These are phyloP conservation scores for Cotesia vestalis DNA, from an alignment of 1,140 invertebrate species.

Conservation along the genomic window DNA sequence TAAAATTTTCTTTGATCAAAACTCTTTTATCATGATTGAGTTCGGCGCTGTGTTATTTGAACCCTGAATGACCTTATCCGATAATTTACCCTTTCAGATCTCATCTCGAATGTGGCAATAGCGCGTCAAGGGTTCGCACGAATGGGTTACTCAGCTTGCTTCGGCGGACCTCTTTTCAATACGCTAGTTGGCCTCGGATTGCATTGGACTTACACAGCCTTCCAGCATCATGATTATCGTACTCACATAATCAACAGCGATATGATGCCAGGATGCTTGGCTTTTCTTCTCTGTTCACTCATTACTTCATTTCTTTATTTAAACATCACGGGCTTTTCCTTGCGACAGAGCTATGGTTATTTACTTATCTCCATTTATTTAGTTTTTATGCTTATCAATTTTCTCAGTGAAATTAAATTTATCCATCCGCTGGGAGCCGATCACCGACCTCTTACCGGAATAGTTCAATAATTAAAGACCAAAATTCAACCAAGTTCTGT, in stretches of 20 bases:
- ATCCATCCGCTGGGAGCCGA: constrained; percentile 61
- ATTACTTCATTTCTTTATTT: constrained; percentile 52
- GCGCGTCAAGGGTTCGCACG: constrained; percentile 73
- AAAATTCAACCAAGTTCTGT: constrained; percentile 28
- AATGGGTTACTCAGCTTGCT: constrained; percentile 77
- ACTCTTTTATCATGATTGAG: too few relatives aligned
- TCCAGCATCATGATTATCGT: constrained; percentile 35
- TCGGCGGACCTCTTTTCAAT: constrained; percentile 78
- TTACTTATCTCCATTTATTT: constrained; percentile 56
- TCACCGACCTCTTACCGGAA: constrained; percentile 40
- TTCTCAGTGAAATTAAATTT: constrained; percentile 55
- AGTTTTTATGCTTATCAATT: constrained; percentile 55
- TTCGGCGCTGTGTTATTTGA: background rate
- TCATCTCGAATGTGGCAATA: constrained; percentile 73
- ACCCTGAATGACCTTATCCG: background rate
- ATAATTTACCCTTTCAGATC: constrained; percentile 65
- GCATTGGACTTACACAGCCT: constrained; percentile 51
- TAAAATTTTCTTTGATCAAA: constrained; percentile 21
- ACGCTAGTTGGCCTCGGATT: constrained; percentile 63
- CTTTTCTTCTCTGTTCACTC: constrained; percentile 57
- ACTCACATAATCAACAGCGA: constrained; percentile 55
- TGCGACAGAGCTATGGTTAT: constrained; percentile 55
- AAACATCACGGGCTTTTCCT: constrained; percentile 50
- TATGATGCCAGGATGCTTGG: constrained; percentile 59
- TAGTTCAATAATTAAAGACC: constrained; percentile 27